phyloP scores from a whole-genome alignment of 2,113 vertebrate genomes.

The Propithecus coquereli region DNA sequence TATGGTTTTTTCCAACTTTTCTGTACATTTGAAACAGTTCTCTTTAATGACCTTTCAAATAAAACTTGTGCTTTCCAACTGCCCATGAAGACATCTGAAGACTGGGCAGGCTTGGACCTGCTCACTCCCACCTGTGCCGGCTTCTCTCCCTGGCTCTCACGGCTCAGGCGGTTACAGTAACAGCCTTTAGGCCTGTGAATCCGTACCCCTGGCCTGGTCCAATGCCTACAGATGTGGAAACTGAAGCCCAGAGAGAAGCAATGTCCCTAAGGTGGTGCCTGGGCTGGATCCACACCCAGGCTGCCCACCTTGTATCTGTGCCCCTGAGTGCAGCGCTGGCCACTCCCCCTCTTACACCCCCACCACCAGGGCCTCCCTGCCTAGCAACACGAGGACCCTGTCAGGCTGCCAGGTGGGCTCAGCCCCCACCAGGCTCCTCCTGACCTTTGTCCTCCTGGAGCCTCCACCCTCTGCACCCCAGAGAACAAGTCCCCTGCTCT shows the following conservation, averaged over 20 bases:
- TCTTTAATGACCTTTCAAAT: background rate
- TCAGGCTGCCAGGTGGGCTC: background rate
- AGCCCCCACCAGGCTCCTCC: background rate
- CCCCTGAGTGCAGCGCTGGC: background rate
- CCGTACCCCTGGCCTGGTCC: background rate
- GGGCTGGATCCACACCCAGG: background rate
- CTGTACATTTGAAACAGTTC: background rate
- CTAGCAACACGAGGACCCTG: background rate
- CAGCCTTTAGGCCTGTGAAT: background rate
- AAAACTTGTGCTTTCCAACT: background rate
- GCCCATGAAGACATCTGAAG: background rate
- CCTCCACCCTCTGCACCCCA: fast-evolving
- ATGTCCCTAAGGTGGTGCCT: background rate
- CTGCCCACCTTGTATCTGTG: background rate
- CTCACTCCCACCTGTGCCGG: background rate
- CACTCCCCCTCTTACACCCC: too few species aligned
- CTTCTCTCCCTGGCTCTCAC: background rate
- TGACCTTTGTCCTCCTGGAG: background rate
- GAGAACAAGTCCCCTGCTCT: background rate
- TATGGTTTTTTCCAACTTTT: background rate
- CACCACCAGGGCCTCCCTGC: background rate
- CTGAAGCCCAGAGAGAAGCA: background rate
- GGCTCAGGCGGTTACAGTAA: background rate
- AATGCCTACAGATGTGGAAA: background rate
- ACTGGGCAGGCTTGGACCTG: too few species aligned